A percentile compares a stretch with the other conserved stretches of the same genome.
Conservation (phyloP, 2,113 vertebrate species). For the Haplochromis burtoni region DNA sequence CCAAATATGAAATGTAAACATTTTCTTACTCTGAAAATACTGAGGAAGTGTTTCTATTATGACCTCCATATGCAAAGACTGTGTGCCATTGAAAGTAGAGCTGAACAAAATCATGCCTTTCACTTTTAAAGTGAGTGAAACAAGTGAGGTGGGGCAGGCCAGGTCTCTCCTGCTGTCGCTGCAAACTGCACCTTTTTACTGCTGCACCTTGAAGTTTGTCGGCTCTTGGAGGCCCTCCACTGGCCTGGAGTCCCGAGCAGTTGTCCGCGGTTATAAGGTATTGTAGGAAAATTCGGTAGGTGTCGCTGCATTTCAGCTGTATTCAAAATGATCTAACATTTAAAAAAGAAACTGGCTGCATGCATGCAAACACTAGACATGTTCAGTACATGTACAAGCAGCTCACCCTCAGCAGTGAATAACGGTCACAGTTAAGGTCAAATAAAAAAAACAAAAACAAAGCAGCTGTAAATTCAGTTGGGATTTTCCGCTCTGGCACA, state of each 20-base stretch:
- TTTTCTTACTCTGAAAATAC: background rate
- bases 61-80: background rate
- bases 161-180: background rate
- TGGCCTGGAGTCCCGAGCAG: background rate
- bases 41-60: background rate
- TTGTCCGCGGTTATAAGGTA: background rate
- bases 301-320: background rate
- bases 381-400: background rate
- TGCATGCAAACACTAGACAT: background rate
- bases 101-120: background rate
- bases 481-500: rapidly evolving
- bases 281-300: background rate
- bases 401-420: background rate
- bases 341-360: background rate
- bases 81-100: background rate
- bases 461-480: background rate
- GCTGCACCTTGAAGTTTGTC: background rate
- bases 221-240: background rate
- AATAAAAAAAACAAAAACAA: background rate
- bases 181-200: background rate
- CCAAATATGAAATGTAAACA: background rate
- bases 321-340: background rate
- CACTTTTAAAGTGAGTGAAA: background rate
- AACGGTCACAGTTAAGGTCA: background rate
- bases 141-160: background rate